These are phyloP conservation scores for Unio delphinus DNA, from an alignment of 2,888 invertebrate genomes.

Conservation along the genomic window DNA sequence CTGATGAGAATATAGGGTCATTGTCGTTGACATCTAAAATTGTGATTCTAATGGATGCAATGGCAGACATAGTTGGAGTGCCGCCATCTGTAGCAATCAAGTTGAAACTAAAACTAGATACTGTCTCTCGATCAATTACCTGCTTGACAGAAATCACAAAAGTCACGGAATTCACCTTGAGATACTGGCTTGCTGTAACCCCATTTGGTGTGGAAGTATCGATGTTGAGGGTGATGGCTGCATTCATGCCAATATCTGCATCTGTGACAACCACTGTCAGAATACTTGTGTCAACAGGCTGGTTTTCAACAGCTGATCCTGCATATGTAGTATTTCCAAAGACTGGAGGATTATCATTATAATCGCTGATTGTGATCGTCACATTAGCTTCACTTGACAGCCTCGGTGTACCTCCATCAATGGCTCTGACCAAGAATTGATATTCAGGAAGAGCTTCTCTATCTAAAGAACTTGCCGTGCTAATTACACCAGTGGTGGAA, in stretches of 20 bases:
- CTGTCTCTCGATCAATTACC: slow-evolving; percentile 52
- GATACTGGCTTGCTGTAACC: slow-evolving; percentile 29
- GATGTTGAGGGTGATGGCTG: slow-evolving; percentile 46
- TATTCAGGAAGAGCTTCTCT: slow-evolving; percentile 43
- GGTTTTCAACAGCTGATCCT: slow-evolving; percentile 46
- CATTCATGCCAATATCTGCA: slow-evolving; percentile 48
- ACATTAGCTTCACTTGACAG: slow-evolving; percentile 42
- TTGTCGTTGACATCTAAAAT: slow-evolving; percentile 58
- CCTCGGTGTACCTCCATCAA: slow-evolving; percentile 47
- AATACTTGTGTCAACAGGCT: slow-evolving; percentile 39
- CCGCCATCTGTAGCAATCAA: slow-evolving; percentile 93
- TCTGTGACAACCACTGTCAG: slow-evolving; percentile 47
- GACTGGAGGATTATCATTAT: slow-evolving; percentile 59
- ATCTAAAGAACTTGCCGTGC: slow-evolving; percentile 37
- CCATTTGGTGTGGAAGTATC: slow-evolving; percentile 38
- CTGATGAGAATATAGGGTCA: slow-evolving; percentile 45
- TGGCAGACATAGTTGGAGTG: slow-evolving; percentile 87
- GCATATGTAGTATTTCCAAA: slow-evolving; percentile 39
- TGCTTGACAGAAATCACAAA: slow-evolving; percentile 40
- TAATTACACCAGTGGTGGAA: slow-evolving; percentile 36
- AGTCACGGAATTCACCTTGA: slow-evolving; percentile 35
- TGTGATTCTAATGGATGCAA: slow-evolving; percentile 76
- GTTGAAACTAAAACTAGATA: slow-evolving; percentile 36
- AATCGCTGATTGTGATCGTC: slow-evolving; percentile 51
- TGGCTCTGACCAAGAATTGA: slow-evolving; percentile 38